These are phyloP conservation scores for Phymastichus coffea DNA, from an alignment of 1,140 invertebrate genomes.

Conservation along the genomic window DNA sequence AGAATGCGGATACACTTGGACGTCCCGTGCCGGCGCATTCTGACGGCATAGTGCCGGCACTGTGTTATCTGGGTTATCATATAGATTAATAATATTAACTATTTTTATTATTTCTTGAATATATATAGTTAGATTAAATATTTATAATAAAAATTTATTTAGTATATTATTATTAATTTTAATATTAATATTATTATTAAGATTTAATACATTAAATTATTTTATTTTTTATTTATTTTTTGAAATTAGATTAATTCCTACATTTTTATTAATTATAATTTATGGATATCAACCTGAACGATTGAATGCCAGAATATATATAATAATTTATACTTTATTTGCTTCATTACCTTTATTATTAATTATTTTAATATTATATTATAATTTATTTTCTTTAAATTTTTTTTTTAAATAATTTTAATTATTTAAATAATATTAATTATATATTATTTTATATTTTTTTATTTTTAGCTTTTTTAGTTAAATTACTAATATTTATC, in stretches of 20 bases:
- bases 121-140: slow-evolving; percentile 52
- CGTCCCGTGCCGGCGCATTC: too few species aligned
- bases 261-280: slow-evolving; percentile 64
- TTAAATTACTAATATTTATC: slow-evolving; percentile 69
- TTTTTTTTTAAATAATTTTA: too few species aligned
- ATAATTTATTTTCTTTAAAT: too few species aligned
- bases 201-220: slow-evolving; percentile 62
- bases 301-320: slow-evolving; percentile 60
- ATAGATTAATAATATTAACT: slow-evolving; percentile 57
- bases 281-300: slow-evolving; percentile 66
- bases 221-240: slow-evolving; percentile 70
- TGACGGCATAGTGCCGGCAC: too few species aligned
- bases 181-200: slow-evolving; percentile 59
- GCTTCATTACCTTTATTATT: slow-evolving; percentile 64
- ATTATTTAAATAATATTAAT: neutral
- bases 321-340: slow-evolving; percentile 66
- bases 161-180: slow-evolving; percentile 58
- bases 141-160: too few species aligned
- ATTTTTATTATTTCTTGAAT: slow-evolving; percentile 58
- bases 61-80: too few species aligned
- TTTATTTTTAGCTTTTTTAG: slow-evolving; percentile 64
- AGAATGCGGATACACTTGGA: too few species aligned
- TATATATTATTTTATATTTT: slow-evolving; percentile 52
- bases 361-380: slow-evolving; percentile 44
- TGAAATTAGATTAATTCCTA: slow-evolving; percentile 64